Percentiles rank a stretch among this genome's conserved stretches.
phyloP scores from a whole-genome alignment of 2,113 vertebrate genomes.

The Ptilorrhoa leucosticta region DNA sequence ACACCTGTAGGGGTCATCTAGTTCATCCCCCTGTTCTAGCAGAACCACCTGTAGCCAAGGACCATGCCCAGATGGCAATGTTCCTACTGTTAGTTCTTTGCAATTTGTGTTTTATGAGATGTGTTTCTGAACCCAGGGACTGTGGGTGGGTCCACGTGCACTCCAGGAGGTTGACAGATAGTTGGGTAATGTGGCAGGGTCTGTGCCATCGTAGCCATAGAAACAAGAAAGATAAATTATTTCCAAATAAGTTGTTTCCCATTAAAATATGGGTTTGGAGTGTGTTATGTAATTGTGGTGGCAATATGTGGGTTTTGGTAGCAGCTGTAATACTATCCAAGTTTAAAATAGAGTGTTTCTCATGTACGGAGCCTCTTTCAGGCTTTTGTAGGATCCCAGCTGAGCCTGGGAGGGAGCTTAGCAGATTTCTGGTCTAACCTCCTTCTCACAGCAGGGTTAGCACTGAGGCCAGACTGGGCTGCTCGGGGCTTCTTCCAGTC shows the following conservation, averaged over 20 bases:
- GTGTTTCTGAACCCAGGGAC: background rate
- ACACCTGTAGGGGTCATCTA: background rate
- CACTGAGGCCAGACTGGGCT: background rate
- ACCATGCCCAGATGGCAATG: background rate
- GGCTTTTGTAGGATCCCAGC: background rate
- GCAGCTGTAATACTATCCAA: background rate
- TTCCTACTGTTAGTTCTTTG: background rate
- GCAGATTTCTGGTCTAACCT: background rate
- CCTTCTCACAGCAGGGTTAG: background rate
- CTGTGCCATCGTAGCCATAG: background rate
- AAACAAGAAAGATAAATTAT: background rate
- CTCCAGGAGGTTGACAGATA: background rate
- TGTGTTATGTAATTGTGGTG: background rate
- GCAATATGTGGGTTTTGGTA: background rate
- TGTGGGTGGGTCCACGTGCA: background rate
- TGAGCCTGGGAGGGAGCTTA: background rate
- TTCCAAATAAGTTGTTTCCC: background rate
- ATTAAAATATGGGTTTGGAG: background rate
- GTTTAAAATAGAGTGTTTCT: background rate
- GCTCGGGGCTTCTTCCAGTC: background rate
- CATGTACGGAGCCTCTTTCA: background rate
- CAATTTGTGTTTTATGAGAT: background rate
- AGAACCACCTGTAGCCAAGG: background rate
- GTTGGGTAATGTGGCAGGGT: background rate
- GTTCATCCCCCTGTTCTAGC: background rate